Evolutionary conservation across 2,113 vertebrate species (phyloP).

Genomic region (Triplophysa tibetana): DNA sequence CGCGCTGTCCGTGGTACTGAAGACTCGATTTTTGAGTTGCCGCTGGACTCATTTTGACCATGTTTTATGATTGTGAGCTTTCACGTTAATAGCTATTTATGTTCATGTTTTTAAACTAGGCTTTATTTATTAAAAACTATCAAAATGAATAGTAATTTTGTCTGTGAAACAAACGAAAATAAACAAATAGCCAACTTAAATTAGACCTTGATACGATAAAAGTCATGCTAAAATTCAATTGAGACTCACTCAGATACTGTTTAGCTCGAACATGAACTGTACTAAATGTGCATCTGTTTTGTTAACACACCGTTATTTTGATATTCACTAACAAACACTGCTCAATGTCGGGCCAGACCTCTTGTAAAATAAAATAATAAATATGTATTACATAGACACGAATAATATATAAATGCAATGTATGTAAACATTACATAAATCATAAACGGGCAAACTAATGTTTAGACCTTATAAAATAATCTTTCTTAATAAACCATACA

Average conservation of each 20-base stretch:
- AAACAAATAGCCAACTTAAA: background rate
- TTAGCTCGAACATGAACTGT: background rate
- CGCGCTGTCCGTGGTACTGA: conserved; percentile 80
- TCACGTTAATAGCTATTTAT: too few species aligned
- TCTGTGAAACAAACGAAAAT: background rate
- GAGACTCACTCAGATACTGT: background rate
- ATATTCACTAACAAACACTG: background rate
- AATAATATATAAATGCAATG: too few species aligned
- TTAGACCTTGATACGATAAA: too few species aligned
- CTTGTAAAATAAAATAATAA: background rate
- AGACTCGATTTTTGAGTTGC: conserved; percentile 19
- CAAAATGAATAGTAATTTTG: background rate
- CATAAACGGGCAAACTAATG: background rate
- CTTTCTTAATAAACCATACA: too few species aligned
- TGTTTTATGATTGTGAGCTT: too few species aligned
- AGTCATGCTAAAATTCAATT: background rate
- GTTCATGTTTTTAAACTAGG: too few species aligned
- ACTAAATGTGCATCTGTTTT: background rate
- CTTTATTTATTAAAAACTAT: background rate
- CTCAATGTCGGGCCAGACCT: background rate
- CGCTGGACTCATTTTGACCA: background rate
- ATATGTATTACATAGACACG: too few species aligned
- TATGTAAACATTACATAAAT: too few species aligned
- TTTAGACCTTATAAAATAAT: background rate
- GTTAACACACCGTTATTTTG: background rate